phyloP scores from a whole-genome alignment of 2,797 vertebrate species.

The Gadopsis marmoratus region DNA sequence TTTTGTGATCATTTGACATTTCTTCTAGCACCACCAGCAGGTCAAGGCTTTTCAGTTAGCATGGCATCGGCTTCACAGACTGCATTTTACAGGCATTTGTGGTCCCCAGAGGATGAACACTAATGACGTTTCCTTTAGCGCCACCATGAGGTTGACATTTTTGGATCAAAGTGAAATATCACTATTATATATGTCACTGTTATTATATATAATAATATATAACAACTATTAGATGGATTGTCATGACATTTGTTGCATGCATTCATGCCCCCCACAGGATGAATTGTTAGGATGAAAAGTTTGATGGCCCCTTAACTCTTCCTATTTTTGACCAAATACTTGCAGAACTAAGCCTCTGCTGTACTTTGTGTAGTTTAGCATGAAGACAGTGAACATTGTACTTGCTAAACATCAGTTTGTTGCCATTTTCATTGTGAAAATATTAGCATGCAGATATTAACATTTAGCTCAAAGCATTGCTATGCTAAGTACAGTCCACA shows the following conservation, averaged over 20 bases:
- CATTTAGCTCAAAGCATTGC: too few relatives aligned
- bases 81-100: neutral
- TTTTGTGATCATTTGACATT: neutral
- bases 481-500: too few relatives aligned
- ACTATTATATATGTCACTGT: too few relatives aligned
- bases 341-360: too few relatives aligned
- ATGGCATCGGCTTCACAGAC: too few relatives aligned
- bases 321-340: neutral
- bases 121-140: neutral
- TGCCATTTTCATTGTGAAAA: too few relatives aligned
- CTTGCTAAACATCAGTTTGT: too few relatives aligned
- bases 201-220: too few relatives aligned
- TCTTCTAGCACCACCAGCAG: neutral
- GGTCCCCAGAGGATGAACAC: neutral
- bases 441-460: too few relatives aligned
- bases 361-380: too few relatives aligned
- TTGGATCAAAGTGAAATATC: neutral
- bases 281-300: neutral
- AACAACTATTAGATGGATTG: neutral
- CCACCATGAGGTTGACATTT: neutral
- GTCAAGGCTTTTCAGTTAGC: neutral
- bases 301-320: neutral
- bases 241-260: neutral
- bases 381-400: too few relatives aligned
- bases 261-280: neutral